Conservation (phyloP, 2,888 invertebrate genomes). For the Catotricha subobsoleta region DNA sequence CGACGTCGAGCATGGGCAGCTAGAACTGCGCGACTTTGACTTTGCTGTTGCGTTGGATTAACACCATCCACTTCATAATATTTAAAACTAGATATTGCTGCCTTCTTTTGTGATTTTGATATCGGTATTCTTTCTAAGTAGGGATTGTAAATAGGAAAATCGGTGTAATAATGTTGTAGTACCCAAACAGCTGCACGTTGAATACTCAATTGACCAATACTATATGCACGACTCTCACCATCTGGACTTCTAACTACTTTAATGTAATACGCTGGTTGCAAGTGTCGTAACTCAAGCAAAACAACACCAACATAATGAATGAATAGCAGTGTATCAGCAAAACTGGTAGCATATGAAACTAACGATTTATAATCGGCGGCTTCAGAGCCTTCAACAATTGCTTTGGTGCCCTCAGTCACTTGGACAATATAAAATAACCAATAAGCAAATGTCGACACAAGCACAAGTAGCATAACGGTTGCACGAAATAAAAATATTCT, state of each 20-base stretch:
- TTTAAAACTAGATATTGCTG: constrained; percentile 67
- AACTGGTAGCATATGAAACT: constrained; percentile 81
- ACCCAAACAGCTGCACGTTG: constrained; percentile 92
- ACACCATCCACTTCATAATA: constrained; percentile 93
- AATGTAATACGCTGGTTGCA: constrained; percentile 75
- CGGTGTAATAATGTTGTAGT: constrained; percentile 85
- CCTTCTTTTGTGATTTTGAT: constrained; percentile 61
- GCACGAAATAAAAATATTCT: constrained; percentile 81
- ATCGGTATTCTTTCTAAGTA: constrained; percentile 82
- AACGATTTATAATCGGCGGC: constrained; percentile 71
- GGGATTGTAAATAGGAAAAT: constrained; percentile 93
- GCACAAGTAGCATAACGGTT: constrained; percentile 69
- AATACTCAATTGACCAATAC: constrained; percentile 80
- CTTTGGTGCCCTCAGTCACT: constrained; percentile 61
- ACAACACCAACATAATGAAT: constrained; percentile 89
- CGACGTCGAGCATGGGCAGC: constrained; percentile 67
- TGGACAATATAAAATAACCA: constrained; percentile 98
- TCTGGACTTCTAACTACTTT: constrained; percentile 91
- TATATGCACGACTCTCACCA: constrained; percentile 74
- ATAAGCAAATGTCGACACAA: constrained; percentile 86
- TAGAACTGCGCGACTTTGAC: constrained; percentile 49
- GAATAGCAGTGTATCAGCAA: constrained; percentile 84
- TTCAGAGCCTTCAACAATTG: constrained; percentile 60
- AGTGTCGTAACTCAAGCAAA: constrained; percentile 79
- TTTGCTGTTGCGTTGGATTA: constrained; percentile 45